These are phyloP conservation scores for Pluvianellus socialis DNA, from an alignment of 2,113 vertebrate species.

Conservation along the genomic window DNA sequence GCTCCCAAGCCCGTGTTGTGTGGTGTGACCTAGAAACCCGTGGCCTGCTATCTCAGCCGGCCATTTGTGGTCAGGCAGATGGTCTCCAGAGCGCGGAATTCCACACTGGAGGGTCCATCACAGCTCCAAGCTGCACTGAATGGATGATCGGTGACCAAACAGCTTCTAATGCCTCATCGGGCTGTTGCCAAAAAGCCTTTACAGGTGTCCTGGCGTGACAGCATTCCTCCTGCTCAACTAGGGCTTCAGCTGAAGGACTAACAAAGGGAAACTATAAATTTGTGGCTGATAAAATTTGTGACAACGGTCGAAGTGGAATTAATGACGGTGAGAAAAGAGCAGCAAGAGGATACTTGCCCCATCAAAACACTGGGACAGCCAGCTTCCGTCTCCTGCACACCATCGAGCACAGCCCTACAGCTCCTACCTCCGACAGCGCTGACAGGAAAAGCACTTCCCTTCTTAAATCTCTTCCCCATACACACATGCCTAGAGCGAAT, in stretches of 20 bases:
- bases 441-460: background rate
- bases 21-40: background rate
- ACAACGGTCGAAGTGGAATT: background rate
- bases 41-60: background rate
- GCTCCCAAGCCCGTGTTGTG: too few relatives aligned
- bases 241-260: background rate
- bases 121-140: background rate
- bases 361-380: background rate
- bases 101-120: background rate
- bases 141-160: background rate
- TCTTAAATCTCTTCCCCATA: background rate
- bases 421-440: background rate
- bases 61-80: background rate
- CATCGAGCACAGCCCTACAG: background rate
- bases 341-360: background rate
- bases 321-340: background rate
- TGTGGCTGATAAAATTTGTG: background rate
- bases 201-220: background rate
- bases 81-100: background rate
- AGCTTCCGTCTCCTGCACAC: background rate
- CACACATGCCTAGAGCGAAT: background rate
- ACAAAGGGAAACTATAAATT: background rate
- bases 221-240: background rate
- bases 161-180: background rate
- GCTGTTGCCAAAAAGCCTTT: rapidly evolving